These are phyloP conservation scores for Anthoptus insignis DNA, from an alignment of 2,888 invertebrate species.

Conservation along the genomic window DNA sequence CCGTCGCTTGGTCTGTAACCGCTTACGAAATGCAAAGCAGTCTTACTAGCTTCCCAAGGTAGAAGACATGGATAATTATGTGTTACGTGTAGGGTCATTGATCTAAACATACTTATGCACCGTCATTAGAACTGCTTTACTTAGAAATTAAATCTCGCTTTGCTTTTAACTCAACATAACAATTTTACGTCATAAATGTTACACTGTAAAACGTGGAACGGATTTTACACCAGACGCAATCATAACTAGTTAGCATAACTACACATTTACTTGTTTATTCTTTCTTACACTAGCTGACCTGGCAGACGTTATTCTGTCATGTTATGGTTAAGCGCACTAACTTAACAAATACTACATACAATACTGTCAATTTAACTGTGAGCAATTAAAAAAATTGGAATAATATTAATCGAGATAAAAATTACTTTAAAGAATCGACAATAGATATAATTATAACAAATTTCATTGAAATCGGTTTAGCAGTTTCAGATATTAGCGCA, in stretches of 20 bases:
- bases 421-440: too few relatives aligned
- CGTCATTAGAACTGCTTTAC: background rate
- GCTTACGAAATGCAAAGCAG: slow-evolving; percentile 1
- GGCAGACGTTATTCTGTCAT: too few relatives aligned
- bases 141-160: slow-evolving; percentile 12
- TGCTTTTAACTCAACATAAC: slow-evolving; percentile 14
- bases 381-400: too few relatives aligned
- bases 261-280: too few relatives aligned
- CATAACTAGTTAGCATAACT: background rate
- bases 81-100: slow-evolving; percentile 11
- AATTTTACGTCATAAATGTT: background rate
- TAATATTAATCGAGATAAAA: too few relatives aligned
- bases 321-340: too few relatives aligned
- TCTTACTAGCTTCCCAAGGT: background rate
- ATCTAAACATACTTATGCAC: slow-evolving; percentile 1
- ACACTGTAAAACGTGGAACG: slow-evolving; percentile 8
- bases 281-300: too few relatives aligned
- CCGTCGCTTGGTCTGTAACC: background rate
- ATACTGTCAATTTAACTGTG: too few relatives aligned
- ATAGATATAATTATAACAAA: too few relatives aligned
- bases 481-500: too few relatives aligned
- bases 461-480: too few relatives aligned
- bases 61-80: slow-evolving; percentile 9
- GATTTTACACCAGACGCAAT: background rate
- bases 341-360: too few relatives aligned